Base-by-base conservation (phyloP, 2,888 invertebrate genomes). In the Lithosia quadra region DNA sequence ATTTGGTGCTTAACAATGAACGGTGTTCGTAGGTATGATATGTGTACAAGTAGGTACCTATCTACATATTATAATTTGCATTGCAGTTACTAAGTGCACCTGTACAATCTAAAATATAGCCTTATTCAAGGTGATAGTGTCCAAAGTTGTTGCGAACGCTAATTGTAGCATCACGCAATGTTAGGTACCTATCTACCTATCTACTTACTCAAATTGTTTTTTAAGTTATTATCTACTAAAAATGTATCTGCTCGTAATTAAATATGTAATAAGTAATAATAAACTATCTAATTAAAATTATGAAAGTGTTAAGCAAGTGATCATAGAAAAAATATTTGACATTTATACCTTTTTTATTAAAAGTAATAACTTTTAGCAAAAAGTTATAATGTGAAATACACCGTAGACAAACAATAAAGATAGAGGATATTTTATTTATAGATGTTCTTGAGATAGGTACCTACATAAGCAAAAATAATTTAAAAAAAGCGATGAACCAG, bases 21-120 rank as follows among this genome's bases (percentile, higher is more conserved):
- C 18, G 15, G 49, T 21, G 33, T 63, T 63, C 33, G 21, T 33
- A 56, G 62, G n/a, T 49, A 49, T 13, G n/a, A 53, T 33, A 53
- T 28, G 13, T 28, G 24, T 55, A 55, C 24, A 13, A 49, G 28
- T 43, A 43, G 1, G 21, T 60, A 60, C 43, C 18, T 43, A 39
- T 5, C 43, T 18, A 0, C 1, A 10, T 36, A 34, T 24, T n/a
- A n/a, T n/a, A n/a, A 60, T 60, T 60, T 63, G 49, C 33, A 53
- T 28, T 63, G 62, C 43, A 62, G 62, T 63, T 63, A 63, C 62
- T 53, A 63, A 53, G 49, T 28, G 33, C 33, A 33, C 7, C n/a
- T 53, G 21, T 63, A 15, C 62, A 63, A 49, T 9, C 28, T 33
- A 63, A 33, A 33, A 49, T 49, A 33, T 33, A 33, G 1, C 33